Evolutionary conservation across 2,113 vertebrate genomes (phyloP).

Genomic region (Agelaius tricolor): DNA sequence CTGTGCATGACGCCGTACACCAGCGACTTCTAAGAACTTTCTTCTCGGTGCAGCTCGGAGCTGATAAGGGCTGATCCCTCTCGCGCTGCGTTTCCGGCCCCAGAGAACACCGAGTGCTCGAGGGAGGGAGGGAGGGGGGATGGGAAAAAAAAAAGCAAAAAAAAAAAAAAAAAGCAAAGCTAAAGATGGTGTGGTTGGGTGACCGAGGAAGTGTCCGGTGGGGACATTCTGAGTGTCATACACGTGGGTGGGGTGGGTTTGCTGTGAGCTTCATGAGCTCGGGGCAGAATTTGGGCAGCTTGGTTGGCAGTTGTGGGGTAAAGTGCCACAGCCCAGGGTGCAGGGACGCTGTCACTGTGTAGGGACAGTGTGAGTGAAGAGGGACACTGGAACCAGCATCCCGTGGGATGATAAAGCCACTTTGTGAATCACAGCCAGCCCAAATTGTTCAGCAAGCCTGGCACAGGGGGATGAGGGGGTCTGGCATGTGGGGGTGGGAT

Average conservation of each 20-base stretch:
- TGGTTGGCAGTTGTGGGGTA: not conserved
- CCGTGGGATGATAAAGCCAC: fast-evolving
- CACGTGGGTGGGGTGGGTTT: not conserved
- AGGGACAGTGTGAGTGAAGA: fast-evolving
- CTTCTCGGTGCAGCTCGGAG: not conserved
- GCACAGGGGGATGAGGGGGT: fast-evolving
- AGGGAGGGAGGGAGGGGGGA: not conserved
- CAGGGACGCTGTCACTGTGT: fast-evolving
- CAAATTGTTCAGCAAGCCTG: not conserved
- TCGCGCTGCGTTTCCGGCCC: conserved; percentile 12
- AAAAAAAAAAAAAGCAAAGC: not conserved
- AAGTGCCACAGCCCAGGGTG: not conserved
- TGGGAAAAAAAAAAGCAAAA: not conserved
- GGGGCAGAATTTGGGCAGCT: not conserved
- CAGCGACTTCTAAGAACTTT: conserved; percentile 59
- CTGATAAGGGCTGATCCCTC: conserved; percentile 43
- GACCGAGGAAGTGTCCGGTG: fast-evolving
- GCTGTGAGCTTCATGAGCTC: fast-evolving
- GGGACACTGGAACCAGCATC: fast-evolving
- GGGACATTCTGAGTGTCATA: not conserved
- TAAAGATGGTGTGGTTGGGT: not conserved
- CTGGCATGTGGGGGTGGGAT: fast-evolving
- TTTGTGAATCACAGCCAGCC: fast-evolving
- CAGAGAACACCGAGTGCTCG: conserved; percentile 6
- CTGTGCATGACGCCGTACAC: not conserved